These are phyloP conservation scores for Norana najaformis DNA, from an alignment of 2,888 invertebrate genomes.

Conservation along the genomic window DNA sequence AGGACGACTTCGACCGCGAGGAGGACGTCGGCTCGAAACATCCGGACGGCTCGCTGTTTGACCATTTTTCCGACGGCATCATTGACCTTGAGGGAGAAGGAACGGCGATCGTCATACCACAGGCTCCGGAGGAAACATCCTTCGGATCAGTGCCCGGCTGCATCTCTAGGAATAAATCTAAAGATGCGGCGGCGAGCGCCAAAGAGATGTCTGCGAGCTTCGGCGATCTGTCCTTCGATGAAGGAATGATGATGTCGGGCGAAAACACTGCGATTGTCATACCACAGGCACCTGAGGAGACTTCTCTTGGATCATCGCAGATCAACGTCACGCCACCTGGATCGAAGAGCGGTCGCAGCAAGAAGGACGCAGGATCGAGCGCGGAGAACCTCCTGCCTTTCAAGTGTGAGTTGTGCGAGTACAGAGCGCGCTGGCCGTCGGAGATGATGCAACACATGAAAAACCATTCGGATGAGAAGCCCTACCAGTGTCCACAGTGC, in stretches of 20 bases:
- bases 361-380: background rate
- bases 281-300: background rate
- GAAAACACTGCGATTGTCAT: background rate
- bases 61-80: background rate
- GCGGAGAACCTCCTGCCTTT: constrained; percentile 53
- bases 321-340: background rate
- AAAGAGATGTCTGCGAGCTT: background rate
- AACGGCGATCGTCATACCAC: constrained; percentile 44
- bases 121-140: constrained; percentile 43
- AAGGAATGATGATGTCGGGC: background rate
- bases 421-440: constrained; percentile 61
- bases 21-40: background rate
- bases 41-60: background rate
- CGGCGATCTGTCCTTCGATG: background rate
- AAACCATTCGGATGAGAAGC: constrained; percentile 62
- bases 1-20: background rate
- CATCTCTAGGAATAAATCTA: background rate
- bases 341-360: background rate
- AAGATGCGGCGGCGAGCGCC: background rate
- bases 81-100: constrained; percentile 33
- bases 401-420: constrained; percentile 61
- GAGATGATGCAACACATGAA: constrained; percentile 63
- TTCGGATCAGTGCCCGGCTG: background rate
- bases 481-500: constrained; percentile 60
- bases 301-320: background rate